Conservation (phyloP, 2,888 invertebrate species). For the Leptothorax acervorum region DNA sequence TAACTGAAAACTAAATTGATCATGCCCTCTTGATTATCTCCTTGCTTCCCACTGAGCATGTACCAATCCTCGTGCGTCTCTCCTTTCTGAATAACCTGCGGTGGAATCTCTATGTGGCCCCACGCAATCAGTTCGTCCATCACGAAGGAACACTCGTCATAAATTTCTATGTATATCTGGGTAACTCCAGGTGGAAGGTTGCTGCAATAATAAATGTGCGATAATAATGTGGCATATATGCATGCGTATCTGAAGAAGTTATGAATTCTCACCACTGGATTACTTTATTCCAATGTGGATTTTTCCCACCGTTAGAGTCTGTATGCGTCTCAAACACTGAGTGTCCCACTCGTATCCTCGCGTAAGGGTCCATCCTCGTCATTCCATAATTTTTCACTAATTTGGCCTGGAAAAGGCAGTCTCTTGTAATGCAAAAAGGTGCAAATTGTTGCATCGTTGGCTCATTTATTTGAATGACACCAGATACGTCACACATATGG, state of each 20-base stretch:
- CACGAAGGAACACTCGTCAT: slow-evolving; percentile 98
- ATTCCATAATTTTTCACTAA: slow-evolving; percentile 97
- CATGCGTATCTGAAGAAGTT: background rate
- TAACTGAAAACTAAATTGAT: slow-evolving; percentile 96
- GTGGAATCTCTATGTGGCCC: slow-evolving; percentile 95
- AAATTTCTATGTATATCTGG: slow-evolving; percentile 96
- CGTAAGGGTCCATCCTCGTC: slow-evolving; percentile 98
- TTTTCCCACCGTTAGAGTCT: slow-evolving; percentile 97
- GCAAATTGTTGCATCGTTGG: background rate
- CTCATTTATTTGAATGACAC: background rate
- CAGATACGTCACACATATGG: background rate
- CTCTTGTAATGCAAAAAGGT: background rate
- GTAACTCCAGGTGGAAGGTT: slow-evolving; percentile 95
- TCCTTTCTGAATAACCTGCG: slow-evolving; percentile 90
- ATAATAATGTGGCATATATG: background rate
- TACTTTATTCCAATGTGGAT: slow-evolving; percentile 98
- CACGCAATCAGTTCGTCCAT: slow-evolving; percentile 98
- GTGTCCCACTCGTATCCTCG: slow-evolving; percentile 96
- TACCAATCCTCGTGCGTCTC: slow-evolving; percentile 99
- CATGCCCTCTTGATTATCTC: slow-evolving; percentile 97
- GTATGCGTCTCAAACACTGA: slow-evolving; percentile 98
- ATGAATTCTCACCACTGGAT: slow-evolving; percentile 91
- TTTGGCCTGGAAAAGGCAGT: slow-evolving; percentile 88
- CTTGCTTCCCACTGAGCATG: slow-evolving; percentile 96
- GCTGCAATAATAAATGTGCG: slow-evolving; percentile 85